Evolutionary conservation across 2,797 vertebrate genomes (phyloP), one percentile per base, ranked within the genome.

Genomic region (Spea hammondii): DNA sequence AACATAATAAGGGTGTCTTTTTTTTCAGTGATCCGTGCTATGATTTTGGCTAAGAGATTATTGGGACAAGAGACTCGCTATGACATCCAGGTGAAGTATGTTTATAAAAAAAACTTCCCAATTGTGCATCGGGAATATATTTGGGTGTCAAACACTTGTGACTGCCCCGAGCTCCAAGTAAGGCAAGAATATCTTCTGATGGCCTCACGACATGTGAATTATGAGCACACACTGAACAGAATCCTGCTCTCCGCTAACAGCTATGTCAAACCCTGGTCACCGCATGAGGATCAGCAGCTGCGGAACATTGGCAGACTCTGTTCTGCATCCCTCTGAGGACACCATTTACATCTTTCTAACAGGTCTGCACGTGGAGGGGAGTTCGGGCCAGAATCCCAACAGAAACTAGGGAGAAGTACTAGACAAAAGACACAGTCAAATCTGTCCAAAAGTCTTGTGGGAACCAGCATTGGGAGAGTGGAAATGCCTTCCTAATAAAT

Each of bases 31-130:
- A 92, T 93, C 85, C 90, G 84, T 10, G 92, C 88, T 5, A 89
- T 8, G 0, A 84, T 93, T 82, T 82, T 91, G 70, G 84, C 85
- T 0, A 85, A 17, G 55, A 85, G 65, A 47, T 8, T 3, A 10
- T 80, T 92, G 51, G 91, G 91, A 49, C 85, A 68, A 70, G 92
- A 93, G 84, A 93, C 86, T 0, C 90, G 90, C 50, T 93, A 92
- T 0, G 92, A 93, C 53, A 86, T 93, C 75, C 88, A 74, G 5
- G 86, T 93, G 74, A 74, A 82, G 10, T 84, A 83, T 0, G 78
- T 82, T 4, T 92, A 91, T 68, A 90, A 89, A 83, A 90, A 81
- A 14, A 89, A 74, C 65, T 89, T 85, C 0, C 89, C 91, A 0
- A 86, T 93, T 67, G 80, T 86, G 10, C 0, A 83, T 45, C 86